Percentiles rank a stretch among this genome's conserved stretches.
Conservation (phyloP, 2,888 invertebrate species). For the Drosophila pseudotakahashii region DNA sequence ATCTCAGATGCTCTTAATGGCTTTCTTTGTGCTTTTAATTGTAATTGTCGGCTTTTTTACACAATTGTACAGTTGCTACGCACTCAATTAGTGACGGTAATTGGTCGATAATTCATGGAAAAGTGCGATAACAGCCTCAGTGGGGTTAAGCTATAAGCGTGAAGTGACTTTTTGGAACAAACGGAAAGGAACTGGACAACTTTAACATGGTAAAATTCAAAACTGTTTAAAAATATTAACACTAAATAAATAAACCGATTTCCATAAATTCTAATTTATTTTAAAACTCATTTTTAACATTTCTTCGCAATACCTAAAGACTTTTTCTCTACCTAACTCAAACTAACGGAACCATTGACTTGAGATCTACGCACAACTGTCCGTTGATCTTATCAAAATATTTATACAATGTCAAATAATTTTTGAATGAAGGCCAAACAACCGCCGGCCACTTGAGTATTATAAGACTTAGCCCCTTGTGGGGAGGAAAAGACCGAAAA, state of each 20-base stretch:
- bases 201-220: no score
- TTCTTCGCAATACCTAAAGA: background rate
- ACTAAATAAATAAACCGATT: no score
- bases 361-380: constrained; percentile 8
- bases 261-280: background rate
- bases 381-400: constrained; percentile 52
- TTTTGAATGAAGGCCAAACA: constrained; percentile 54
- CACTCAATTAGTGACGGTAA: constrained; percentile 4
- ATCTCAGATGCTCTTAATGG: constrained; percentile 25
- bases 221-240: no score
- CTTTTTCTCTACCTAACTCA: background rate
- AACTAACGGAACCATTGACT: constrained; percentile 21
- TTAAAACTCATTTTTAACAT: background rate
- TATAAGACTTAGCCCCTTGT: constrained; percentile 7
- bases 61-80: background rate
- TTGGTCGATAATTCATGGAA: background rate
- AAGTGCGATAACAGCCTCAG: background rate
- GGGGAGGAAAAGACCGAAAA: constrained; percentile 12
- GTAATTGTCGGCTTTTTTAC: constrained; percentile 5
- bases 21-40: constrained; percentile 26
- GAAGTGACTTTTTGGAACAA: no score
- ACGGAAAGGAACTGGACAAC: no score
- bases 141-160: no score
- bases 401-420: constrained; percentile 60
- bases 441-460: constrained; percentile 26